Conservation (phyloP, 2,797 vertebrate species). For the Ambastaia sidthimunki region DNA sequence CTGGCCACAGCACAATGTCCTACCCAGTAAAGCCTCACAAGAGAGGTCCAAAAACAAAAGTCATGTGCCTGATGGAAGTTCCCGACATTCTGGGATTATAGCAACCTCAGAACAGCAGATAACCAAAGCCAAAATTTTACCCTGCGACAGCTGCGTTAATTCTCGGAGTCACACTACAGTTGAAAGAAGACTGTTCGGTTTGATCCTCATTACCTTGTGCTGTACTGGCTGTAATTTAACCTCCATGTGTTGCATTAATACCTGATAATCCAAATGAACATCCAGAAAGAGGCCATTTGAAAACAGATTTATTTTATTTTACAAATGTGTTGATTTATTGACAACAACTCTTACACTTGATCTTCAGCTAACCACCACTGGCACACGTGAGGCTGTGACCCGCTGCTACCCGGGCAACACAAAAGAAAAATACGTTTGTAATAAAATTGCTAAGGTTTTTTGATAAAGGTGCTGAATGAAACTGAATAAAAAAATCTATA, state of each 20-base stretch:
- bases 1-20: not conserved
- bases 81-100: conserved; percentile 19
- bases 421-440: not conserved
- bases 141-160: conserved; percentile 32
- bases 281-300: not conserved
- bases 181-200: not conserved
- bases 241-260: too few relatives aligned
- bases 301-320: not conserved
- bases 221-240: not conserved
- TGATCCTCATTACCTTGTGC: not conserved
- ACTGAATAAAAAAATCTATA: too few relatives aligned
- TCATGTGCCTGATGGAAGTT: not conserved
- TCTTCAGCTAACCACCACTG: not conserved
- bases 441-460: too few relatives aligned
- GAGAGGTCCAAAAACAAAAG: not conserved
- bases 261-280: not conserved
- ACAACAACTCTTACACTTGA: not conserved
- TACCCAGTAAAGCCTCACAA: not conserved
- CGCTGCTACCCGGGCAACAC: not conserved
- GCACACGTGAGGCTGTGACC: not conserved
- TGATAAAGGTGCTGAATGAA: too few relatives aligned
- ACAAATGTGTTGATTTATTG: not conserved
- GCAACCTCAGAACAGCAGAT: not conserved
- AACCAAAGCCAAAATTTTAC: conserved; percentile 24
- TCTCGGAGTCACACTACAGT: not conserved